These are phyloP conservation scores for Amiota mariae DNA, from an alignment of 2,888 invertebrate genomes.

Conservation along the genomic window DNA sequence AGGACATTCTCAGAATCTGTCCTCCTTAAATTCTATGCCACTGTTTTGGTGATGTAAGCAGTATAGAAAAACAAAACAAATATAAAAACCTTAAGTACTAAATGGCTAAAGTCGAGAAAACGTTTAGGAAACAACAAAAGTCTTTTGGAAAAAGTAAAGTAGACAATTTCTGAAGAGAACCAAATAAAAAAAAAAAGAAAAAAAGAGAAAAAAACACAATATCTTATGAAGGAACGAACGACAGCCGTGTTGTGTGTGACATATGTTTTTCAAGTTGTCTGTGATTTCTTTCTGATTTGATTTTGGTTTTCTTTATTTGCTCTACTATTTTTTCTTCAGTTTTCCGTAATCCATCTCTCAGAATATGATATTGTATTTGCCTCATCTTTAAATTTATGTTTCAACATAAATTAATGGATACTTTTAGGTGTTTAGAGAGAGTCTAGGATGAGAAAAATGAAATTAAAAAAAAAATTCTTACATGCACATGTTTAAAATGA, in stretches of 20 bases:
- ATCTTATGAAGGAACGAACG: not conserved
- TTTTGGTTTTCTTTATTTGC: not conserved
- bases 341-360: not conserved
- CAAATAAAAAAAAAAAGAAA: not conserved
- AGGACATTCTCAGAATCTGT: not conserved
- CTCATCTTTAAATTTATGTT: not conserved
- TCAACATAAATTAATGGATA: conserved; percentile 8
- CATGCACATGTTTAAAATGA: too few species aligned
- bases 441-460: not conserved
- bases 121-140: conserved; percentile 20
- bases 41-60: not conserved
- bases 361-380: too few species aligned
- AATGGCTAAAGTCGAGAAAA: conserved; percentile 16
- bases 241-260: conserved; percentile 11
- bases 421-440: not conserved
- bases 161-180: too few species aligned
- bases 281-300: conserved; percentile 15
- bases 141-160: not conserved
- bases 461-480: too few species aligned
- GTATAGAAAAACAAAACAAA: not conserved
- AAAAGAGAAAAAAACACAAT: not conserved
- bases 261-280: conserved; percentile 22
- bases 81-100: conserved; percentile 7
- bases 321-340: not conserved
- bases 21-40: conserved; percentile 11